These are phyloP conservation scores for Dorcus parallelipipedus DNA, from an alignment of 2,888 invertebrate species.

Conservation along the genomic window DNA sequence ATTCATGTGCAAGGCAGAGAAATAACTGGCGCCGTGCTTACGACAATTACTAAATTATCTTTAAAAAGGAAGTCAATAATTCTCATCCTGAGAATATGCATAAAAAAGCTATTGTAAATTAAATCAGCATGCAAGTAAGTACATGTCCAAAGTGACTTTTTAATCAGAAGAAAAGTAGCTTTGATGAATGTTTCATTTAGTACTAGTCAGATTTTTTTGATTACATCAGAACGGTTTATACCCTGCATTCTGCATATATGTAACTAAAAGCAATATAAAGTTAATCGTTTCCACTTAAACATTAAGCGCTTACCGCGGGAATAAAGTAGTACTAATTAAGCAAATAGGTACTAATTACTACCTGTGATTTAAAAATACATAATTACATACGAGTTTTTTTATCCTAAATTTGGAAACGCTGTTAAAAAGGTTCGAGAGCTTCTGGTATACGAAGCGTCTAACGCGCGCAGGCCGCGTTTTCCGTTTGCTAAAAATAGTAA, in stretches of 20 bases:
- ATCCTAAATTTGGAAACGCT: slow-evolving; percentile 1
- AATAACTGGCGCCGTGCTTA: too few species aligned
- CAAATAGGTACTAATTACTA: slow-evolving; percentile 7
- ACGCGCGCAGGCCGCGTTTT: neutral
- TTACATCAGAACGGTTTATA: neutral
- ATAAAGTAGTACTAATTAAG: slow-evolving; percentile 12
- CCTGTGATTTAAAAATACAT: slow-evolving; percentile 4
- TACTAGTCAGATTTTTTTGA: neutral
- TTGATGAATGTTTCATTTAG: too few species aligned
- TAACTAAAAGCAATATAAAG: neutral
- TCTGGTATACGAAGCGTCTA: neutral
- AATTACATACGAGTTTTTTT: neutral
- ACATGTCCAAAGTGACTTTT: too few species aligned
- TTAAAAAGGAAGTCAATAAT: too few species aligned
- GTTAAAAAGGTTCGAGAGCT: neutral
- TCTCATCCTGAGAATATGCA: too few species aligned
- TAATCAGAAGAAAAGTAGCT: too few species aligned
- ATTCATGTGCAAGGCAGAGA: too few species aligned
- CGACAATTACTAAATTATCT: too few species aligned
- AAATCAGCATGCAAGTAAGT: too few species aligned
- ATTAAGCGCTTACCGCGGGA: slow-evolving; percentile 3
- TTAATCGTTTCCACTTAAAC: neutral
- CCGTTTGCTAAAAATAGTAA: slow-evolving; percentile 42
- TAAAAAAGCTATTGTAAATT: too few species aligned
- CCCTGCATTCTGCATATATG: neutral